These are phyloP conservation scores for Piaya cayana DNA, from an alignment of 2,113 vertebrate genomes.

Conservation along the genomic window DNA sequence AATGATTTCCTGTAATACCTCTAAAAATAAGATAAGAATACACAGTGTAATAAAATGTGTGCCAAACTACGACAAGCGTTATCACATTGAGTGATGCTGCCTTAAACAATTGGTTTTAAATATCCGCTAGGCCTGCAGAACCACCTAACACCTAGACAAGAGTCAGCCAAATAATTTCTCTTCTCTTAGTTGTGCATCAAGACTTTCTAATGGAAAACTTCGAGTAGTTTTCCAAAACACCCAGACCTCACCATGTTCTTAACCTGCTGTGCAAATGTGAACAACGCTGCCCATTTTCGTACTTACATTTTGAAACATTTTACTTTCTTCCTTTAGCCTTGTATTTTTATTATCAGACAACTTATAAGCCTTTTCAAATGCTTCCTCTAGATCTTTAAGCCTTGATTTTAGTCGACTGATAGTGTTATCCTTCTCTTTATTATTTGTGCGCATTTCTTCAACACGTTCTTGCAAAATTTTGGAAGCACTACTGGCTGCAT, in stretches of 20 bases:
- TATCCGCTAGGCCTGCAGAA: background rate
- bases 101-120: background rate
- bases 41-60: background rate
- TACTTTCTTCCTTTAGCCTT: slow-evolving; percentile 84
- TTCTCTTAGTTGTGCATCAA: background rate
- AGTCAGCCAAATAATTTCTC: background rate
- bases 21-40: background rate
- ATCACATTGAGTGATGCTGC: background rate
- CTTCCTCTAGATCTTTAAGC: slow-evolving; percentile 85
- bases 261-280: background rate
- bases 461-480: slow-evolving; percentile 84
- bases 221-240: background rate
- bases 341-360: slow-evolving; percentile 88
- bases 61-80: background rate
- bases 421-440: slow-evolving; percentile 86
- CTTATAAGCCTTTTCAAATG: slow-evolving; percentile 80
- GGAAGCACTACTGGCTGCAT: slow-evolving; percentile 74
- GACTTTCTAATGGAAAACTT: background rate
- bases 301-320: slow-evolving; percentile 94
- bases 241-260: no score
- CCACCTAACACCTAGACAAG: background rate
- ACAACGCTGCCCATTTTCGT: accelerated
- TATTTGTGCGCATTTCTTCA: slow-evolving; percentile 83
- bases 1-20: background rate
- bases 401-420: slow-evolving; percentile 75